phyloP scores from a whole-genome alignment of 1,140 invertebrate genomes.

The Calycopis cecrops region DNA sequence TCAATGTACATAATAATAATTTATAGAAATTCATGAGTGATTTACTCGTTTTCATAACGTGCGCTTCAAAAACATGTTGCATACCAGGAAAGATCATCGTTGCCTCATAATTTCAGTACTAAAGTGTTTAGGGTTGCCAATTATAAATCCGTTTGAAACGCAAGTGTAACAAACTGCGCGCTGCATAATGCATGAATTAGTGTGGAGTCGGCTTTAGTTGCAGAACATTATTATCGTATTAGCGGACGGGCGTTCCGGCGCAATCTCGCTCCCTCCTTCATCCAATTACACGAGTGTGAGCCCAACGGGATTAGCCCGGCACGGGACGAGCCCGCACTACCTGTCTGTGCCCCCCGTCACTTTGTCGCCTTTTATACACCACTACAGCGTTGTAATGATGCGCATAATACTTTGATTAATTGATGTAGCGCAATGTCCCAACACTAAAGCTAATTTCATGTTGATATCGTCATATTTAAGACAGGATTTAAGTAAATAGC shows the following conservation, averaged over 20 bases:
- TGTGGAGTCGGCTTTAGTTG: constrained; percentile 22
- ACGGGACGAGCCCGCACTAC: neutral
- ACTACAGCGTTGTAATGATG: constrained; percentile 3
- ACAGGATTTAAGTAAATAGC: too few relatives aligned
- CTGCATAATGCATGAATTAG: constrained; percentile 23
- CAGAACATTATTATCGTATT: constrained; percentile 62
- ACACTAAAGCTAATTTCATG: too few relatives aligned
- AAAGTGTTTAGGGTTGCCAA: too few relatives aligned
- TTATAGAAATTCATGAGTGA: too few relatives aligned
- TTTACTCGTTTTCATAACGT: too few relatives aligned
- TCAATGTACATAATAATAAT: too few relatives aligned
- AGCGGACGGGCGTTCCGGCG: constrained; percentile 46
- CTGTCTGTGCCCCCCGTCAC: neutral
- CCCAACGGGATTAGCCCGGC: constrained; percentile 46
- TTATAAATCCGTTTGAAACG: too few relatives aligned
- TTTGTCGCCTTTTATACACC: neutral
- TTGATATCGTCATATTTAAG: too few relatives aligned
- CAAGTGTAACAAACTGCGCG: neutral
- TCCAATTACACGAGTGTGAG: constrained; percentile 67
- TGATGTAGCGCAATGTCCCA: too few relatives aligned
- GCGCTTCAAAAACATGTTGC: too few relatives aligned
- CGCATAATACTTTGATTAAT: neutral
- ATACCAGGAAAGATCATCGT: too few relatives aligned
- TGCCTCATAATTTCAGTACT: too few relatives aligned
- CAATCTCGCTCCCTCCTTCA: constrained; percentile 59